Base-by-base conservation (phyloP, 2,797 vertebrate species). In the Mormyrops attenuatus region DNA sequence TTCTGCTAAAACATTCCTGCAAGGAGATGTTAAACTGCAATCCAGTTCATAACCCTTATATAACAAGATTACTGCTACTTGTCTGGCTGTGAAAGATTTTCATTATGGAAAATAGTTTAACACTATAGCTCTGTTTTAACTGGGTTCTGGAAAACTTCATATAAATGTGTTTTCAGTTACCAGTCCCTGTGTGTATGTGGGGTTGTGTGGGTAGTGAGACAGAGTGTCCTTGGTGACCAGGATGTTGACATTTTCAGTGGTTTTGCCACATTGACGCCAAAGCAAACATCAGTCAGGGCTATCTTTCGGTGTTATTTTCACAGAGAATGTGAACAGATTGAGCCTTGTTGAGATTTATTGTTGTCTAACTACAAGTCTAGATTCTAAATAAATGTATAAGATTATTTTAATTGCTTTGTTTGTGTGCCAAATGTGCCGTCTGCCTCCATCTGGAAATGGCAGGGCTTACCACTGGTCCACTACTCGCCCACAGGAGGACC, bases 401-500 rank as follows among this genome's bases (percentile, higher is more conserved):
- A 38, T 17, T 73, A 11, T 38, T 88, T 20, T 38, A 60, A 57
- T 20, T 87, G 30, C 53, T 87, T 34, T 38, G 86, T 30, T 55
- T 60, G 86, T 38, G 13, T 60, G 30, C 53, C 30, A 38, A 60
- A n/a, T 17, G 6, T 38, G 17, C 34, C 17, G 52, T 87, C 34
- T 60, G 30, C 11, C 5, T 87, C 7, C 53, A 44, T 9, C 17
- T 52, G 44, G 38, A 30, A 41, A 47, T 80, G 15, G 17, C 26
- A 41, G n/a, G 7, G n/a, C 22, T 53, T 30, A 90, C 38, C 22
- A 60, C 55, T 50, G 15, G 13, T 38, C 47, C n/a, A 2, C 34
- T 38, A 44, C 13, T 89, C 0, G 20, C 13, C 30, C 47, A n/a
- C 93, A 99, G 98, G 98, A 98, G 98, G 93, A 99, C 98, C 5